A percentile compares a stretch with the other conserved stretches of the same genome.
Conservation (phyloP, 2,888 invertebrate species). For the Tineola bisselliella region DNA sequence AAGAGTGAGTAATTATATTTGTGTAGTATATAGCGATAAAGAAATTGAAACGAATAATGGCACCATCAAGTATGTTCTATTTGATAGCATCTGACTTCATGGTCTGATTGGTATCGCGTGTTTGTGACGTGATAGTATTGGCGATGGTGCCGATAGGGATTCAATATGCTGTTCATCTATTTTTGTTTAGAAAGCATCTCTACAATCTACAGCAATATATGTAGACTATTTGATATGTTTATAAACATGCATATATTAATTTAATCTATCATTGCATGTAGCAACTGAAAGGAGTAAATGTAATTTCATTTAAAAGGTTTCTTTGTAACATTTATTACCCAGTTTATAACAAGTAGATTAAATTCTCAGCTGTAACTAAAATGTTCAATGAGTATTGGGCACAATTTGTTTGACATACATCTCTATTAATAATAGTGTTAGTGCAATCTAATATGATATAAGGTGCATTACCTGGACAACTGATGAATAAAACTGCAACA, state of each 20-base stretch:
- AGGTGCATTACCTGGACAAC: slow-evolving; percentile 37
- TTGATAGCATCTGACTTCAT: slow-evolving; percentile 10
- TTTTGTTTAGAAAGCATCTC: not conserved
- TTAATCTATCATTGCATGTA: too few species aligned
- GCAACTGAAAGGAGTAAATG: too few species aligned
- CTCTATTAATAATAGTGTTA: not conserved
- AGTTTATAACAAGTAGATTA: too few species aligned
- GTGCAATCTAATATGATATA: not conserved
- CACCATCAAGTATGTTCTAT: slow-evolving; percentile 16
- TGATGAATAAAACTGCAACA: slow-evolving; percentile 63
- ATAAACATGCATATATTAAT: too few species aligned
- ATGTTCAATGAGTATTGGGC: not conserved
- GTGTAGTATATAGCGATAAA: not conserved
- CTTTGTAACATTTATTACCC: too few species aligned
- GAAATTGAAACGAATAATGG: slow-evolving; percentile 10
- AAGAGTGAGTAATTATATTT: not conserved
- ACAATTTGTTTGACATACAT: too few species aligned
- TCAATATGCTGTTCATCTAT: not conserved
- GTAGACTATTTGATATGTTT: too few species aligned
- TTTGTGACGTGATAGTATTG: not conserved
- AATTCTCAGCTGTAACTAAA: too few species aligned
- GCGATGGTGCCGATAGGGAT: not conserved
- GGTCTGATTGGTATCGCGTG: slow-evolving; percentile 17
- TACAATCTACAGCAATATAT: too few species aligned
- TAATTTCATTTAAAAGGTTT: too few species aligned